These are phyloP conservation scores for Dermochelys coriacea DNA, from an alignment of 2,797 vertebrate species.

Conservation along the genomic window DNA sequence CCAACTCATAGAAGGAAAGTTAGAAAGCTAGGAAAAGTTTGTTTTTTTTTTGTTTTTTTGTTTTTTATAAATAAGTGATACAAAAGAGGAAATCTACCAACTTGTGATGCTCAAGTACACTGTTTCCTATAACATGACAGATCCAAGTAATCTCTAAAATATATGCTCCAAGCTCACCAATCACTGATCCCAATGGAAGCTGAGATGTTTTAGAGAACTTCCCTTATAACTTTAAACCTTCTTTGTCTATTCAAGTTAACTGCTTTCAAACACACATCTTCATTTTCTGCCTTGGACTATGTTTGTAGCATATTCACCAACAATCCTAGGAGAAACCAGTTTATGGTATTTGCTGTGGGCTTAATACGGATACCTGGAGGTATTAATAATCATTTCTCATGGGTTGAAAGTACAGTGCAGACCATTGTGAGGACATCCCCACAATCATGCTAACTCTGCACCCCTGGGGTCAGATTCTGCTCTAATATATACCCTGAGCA, in stretches of 20 bases:
- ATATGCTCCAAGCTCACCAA: neutral
- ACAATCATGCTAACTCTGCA: neutral
- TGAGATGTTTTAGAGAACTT: constrained; percentile 4
- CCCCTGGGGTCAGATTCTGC: neutral
- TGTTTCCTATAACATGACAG: neutral
- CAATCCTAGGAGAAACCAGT: neutral
- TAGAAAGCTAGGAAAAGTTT: neutral
- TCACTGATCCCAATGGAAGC: neutral
- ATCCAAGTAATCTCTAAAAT: neutral
- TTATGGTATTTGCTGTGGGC: neutral
- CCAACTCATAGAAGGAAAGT: neutral
- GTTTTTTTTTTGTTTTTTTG: neutral
- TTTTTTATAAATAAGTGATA: neutral
- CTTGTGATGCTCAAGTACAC: neutral
- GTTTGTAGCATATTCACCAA: neutral
- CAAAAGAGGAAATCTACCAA: neutral
- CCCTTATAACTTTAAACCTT: constrained; percentile 1
- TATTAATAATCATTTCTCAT: neutral
- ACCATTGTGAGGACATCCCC: neutral
- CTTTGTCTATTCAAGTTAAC: constrained; percentile 9
- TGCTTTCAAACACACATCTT: constrained; percentile 9
- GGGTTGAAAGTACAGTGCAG: neutral
- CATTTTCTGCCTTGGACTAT: neutral
- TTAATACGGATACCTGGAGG: neutral
- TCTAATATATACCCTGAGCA: neutral